Evolutionary conservation across 2,888 invertebrate genomes (phyloP), one percentile per base, ranked within the genome.

Genomic region (Drosophila suboccidentalis): DNA sequence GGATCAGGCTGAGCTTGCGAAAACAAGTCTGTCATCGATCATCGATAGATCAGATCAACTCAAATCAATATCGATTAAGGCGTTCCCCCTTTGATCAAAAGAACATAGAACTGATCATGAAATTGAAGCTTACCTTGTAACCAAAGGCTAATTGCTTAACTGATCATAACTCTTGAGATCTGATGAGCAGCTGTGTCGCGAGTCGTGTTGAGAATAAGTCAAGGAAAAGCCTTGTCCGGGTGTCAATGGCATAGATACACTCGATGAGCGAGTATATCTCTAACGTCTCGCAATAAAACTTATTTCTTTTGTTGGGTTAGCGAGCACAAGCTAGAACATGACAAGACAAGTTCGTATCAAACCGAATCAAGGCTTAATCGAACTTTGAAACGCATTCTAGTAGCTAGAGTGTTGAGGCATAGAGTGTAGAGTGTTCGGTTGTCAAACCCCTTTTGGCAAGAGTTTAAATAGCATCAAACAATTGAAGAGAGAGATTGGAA

Each of bases 241-340:
- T 66, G 65, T 36, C 74, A 75, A 49, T 74, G 71, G 71, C 70
- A 61, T 65, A 64, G 49, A 64, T 49, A 69, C 34, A 51, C 41
- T 38, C 11, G 22, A 22, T 34, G 15, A 22, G 13, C 49, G 49
- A 36, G 26, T 46, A 15, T 38, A 44, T 44, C 44, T 26, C 44
- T 13, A 44, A 13, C 13, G 17, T 11, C 34, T 46, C 0, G 32
- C 15, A 34, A 15, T 19, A 44, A 51, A 38, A 13, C 41, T n/a
- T 29, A 29, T 32, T 44, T 66, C 47, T 55, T 51, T 61, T 71
- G 51, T 53, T 39, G 4, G 11, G 5, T 38, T 36, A 9, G 9
- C 39, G 15, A 54, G 36, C 15, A 41, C 32, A 36, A 51, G 46
- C 29, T 26, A 46, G 41, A 29, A 17, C 55, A 55, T 46, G 44